Evolutionary conservation across 2,113 vertebrate species (phyloP), one percentile per base, ranked within the genome.

Genomic region (Opisthocomus hoazin): DNA sequence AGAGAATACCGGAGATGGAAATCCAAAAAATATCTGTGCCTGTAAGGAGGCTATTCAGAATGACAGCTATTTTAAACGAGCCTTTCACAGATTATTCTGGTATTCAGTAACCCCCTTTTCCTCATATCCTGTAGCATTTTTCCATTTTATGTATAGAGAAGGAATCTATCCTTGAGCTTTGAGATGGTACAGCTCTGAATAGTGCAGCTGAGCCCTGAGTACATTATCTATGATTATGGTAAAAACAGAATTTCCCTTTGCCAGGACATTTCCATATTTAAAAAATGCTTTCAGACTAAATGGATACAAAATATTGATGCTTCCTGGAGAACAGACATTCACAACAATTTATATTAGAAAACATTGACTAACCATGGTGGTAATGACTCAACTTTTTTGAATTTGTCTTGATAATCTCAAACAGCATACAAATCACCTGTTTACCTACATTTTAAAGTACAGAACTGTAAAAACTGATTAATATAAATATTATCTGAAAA

Each of bases 221-320:
- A n/a, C 34, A 41, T 84, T 43, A 58, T 91, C 53, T 70, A 10
- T 54, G 24, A 81, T 84, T 74, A 53, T 39, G 22, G 41, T 83
- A 84, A 90, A 85, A 95, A 69, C 32, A 90, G 54, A 80, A 83
- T 77, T 94, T 96, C 56, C 10, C 23, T 87, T 93, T 94, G 70
- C 71, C 68, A 83, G 92, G 50, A 65, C 4, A 60, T 66, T 83
- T 93, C 68, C n/a, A 26, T 48, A 50, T 93, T 93, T 93, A 18
- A 93, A 63, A 80, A 88, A 74, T 80, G 13, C 87, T 92, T 86
- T 97, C 71, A 71, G 39, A 82, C 43, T 70, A 80, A 91, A 74
- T 83, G 46, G 22, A 64, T 93, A 23, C 2, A 76, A 90, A 96
- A 63, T 61, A 15, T 87, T 89, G 74, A 37, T 68, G 26, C 81